A percentile compares a stretch with the other conserved stretches of the same genome.
phyloP scores from a whole-genome alignment of 2,113 vertebrate genomes.

The Plestiodon gilberti region DNA sequence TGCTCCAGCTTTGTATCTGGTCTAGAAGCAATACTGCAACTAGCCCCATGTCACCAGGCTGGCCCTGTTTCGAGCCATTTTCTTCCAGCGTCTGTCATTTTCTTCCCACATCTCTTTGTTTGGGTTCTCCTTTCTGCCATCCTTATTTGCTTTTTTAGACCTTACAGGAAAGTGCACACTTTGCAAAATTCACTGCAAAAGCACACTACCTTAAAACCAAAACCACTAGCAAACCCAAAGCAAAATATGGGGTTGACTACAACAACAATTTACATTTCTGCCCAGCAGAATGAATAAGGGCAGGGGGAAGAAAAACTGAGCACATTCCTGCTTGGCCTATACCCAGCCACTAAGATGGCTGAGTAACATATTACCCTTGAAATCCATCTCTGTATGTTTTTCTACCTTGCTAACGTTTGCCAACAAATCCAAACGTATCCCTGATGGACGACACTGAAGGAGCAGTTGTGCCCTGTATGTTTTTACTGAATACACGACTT shows the following conservation, averaged over 20 bases:
- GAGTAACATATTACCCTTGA: neutral
- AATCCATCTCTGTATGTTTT: neutral
- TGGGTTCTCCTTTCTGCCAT: too few species aligned
- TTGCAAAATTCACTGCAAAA: neutral
- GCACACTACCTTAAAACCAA: neutral
- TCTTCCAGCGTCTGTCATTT: too few species aligned
- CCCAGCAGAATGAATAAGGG: neutral
- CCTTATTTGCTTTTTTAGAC: neutral
- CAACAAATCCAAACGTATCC: slow-evolving; percentile 26
- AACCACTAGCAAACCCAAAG: neutral
- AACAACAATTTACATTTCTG: neutral
- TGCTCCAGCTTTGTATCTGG: neutral
- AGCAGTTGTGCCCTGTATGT: neutral
- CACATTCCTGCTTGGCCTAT: neutral
- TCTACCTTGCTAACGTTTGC: neutral
- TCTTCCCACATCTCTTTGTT: too few species aligned
- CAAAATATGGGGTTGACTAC: neutral
- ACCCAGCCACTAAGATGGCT: too few species aligned
- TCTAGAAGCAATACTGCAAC: too few species aligned
- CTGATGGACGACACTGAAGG: neutral
- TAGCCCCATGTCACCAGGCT: too few species aligned
- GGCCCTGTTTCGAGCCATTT: too few species aligned
- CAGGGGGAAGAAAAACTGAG: neutral
- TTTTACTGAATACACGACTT: neutral
- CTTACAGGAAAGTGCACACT: neutral